A percentile compares a stretch with the other conserved stretches of the same genome.
phyloP scores from a whole-genome alignment of 2,113 vertebrate species.

The Bettongia penicillata region DNA sequence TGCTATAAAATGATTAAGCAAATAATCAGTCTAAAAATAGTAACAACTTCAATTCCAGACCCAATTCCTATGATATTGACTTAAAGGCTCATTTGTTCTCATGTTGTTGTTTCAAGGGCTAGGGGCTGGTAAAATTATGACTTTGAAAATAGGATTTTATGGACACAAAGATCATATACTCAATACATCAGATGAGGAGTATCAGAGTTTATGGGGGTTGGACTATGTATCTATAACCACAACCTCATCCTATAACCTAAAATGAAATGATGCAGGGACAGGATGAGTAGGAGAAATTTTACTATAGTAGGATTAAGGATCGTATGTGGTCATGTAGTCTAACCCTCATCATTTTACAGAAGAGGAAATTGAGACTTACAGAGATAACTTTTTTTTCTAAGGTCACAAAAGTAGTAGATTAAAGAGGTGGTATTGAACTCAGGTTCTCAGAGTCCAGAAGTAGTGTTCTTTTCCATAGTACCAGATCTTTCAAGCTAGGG shows the following conservation, averaged over 20 bases:
- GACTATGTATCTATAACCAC: no score
- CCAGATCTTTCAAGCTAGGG: not conserved
- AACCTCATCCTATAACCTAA: not conserved
- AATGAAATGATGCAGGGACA: not conserved
- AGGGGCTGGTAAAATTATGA: slow-evolving; percentile 4
- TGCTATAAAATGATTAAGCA: slow-evolving; percentile 7
- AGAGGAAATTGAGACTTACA: not conserved
- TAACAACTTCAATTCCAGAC: not conserved
- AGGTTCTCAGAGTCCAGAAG: not conserved
- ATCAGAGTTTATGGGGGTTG: not conserved
- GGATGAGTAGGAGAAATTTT: not conserved
- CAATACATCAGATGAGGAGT: not conserved
- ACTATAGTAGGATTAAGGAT: not conserved
- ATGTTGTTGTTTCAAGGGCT: not conserved
- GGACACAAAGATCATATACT: not conserved
- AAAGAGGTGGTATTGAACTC: fast-evolving
- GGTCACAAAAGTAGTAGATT: not conserved
- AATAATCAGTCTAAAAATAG: not conserved
- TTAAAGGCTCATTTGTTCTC: not conserved
- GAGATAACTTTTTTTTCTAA: not conserved
- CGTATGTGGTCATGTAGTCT: not conserved
- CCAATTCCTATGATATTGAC: not conserved
- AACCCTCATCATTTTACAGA: not conserved
- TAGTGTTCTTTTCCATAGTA: not conserved
- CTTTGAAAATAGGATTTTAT: not conserved